phyloP scores from a whole-genome alignment of 64 coral and sea anemone species.

The Pocillopora damicornis region DNA sequence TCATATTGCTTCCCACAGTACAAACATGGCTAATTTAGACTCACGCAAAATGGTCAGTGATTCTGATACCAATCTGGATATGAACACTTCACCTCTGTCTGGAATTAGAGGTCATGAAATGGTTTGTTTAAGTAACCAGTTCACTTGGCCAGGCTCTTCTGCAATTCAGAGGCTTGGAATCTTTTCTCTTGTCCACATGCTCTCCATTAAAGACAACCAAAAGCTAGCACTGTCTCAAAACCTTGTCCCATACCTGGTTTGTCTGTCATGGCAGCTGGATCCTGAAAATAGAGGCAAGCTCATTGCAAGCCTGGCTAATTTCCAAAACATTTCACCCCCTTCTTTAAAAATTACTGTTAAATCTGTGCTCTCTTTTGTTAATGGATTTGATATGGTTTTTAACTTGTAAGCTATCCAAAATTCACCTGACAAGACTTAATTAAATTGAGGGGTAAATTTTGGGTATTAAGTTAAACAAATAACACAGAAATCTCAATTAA shows the following conservation, averaged over 20 bases:
- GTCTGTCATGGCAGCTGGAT: constrained; percentile 40
- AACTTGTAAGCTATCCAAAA: not conserved
- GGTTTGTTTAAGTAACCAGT: not conserved
- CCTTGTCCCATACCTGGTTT: constrained; percentile 37
- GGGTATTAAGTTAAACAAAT: too few species aligned
- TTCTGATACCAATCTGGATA: not conserved
- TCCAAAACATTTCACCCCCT: not conserved
- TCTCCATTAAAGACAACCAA: constrained; percentile 22
- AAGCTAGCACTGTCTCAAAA: constrained; percentile 15
- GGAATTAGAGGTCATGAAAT: not conserved
- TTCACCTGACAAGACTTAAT: too few species aligned
- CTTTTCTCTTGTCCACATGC: constrained; percentile 39
- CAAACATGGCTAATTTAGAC: not conserved
- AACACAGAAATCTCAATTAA: too few species aligned
- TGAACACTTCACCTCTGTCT: not conserved
- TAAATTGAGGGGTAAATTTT: too few species aligned
- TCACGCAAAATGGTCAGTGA: not conserved
- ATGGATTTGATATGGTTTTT: constrained; percentile 33
- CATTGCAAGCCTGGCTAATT: not conserved
- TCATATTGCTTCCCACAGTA: not conserved
- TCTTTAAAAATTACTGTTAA: constrained; percentile 20
- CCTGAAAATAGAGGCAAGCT: not conserved
- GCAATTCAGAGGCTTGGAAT: constrained; percentile 37
- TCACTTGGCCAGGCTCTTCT: constrained; percentile 24
- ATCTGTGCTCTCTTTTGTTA: constrained; percentile 29